A percentile compares a stretch with the other conserved stretches of the same genome.
Conservation (phyloP, 1,140 invertebrate genomes). For the Atta colombica region DNA sequence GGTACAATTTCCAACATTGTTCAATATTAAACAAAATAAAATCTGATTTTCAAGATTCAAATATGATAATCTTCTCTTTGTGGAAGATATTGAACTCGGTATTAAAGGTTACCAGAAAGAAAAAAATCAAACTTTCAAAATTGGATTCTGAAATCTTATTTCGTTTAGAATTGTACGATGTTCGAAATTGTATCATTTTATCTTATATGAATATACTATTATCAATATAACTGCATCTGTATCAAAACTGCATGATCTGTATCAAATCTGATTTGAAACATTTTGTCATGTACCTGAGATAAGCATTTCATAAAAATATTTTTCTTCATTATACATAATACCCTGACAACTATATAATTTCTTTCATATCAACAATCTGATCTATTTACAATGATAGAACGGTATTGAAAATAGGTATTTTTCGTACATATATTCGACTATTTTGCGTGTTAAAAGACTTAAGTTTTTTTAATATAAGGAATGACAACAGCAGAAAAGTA, state of each 20-base stretch:
- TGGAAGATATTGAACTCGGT: too few relatives aligned
- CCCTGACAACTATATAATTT: conserved; percentile 62
- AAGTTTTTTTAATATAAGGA: conserved; percentile 30
- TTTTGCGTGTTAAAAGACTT: conserved; percentile 5
- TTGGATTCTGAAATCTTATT: too few relatives aligned
- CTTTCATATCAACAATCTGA: conserved; percentile 10
- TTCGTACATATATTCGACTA: conserved; percentile 14
- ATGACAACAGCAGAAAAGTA: conserved; percentile 16
- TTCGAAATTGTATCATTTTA: too few relatives aligned
- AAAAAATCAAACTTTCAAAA: too few relatives aligned
- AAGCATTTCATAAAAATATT: conserved; percentile 62
- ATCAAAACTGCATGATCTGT: neutral
- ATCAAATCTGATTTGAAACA: neutral
- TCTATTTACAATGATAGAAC: conserved; percentile 69
- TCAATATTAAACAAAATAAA: too few relatives aligned
- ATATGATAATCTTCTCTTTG: too few relatives aligned
- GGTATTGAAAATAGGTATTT: conserved; percentile 65
- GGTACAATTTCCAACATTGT: too few relatives aligned
- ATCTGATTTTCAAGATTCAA: too few relatives aligned
- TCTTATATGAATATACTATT: neutral
- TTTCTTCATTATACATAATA: conserved; percentile 47
- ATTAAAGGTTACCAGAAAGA: too few relatives aligned
- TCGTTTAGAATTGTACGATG: too few relatives aligned
- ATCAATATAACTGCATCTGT: neutral
- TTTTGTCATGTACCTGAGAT: conserved; percentile 39